Evolutionary conservation across 2,797 vertebrate genomes (phyloP).

Genomic region (Masticophis lateralis): DNA sequence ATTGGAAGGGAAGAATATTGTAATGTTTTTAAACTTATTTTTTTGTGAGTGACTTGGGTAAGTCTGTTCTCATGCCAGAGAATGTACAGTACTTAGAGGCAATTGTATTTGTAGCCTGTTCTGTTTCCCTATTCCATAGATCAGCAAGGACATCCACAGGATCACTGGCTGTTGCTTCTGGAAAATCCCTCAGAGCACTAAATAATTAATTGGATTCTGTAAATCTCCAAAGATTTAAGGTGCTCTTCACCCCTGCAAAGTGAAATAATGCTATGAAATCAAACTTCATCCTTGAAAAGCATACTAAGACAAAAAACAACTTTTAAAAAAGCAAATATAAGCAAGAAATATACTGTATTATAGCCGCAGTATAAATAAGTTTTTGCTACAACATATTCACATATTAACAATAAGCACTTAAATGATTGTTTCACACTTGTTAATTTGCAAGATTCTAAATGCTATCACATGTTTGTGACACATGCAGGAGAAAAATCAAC

Average conservation of each 20-base stretch:
- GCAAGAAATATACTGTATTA: not conserved
- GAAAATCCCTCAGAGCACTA: not conserved
- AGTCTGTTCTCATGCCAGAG: not conserved
- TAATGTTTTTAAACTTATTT: not conserved
- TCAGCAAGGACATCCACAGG: not conserved
- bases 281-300: not conserved
- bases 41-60: not conserved
- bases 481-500: not conserved
- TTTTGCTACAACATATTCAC: not conserved
- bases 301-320: not conserved
- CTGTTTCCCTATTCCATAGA: not conserved
- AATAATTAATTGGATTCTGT: not conserved
- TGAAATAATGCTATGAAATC: not conserved
- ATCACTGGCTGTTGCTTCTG: not conserved
- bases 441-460: not conserved
- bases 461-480: not conserved
- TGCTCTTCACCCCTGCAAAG: not conserved
- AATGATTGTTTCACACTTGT: not conserved
- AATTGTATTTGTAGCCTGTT: not conserved
- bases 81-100: not conserved
- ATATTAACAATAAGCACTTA: not conserved
- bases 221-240: not conserved
- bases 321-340: not conserved
- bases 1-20: not conserved
- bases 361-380: not conserved